Base-by-base conservation (phyloP, 2,797 vertebrate species). In the Pygocentrus nattereri region DNA sequence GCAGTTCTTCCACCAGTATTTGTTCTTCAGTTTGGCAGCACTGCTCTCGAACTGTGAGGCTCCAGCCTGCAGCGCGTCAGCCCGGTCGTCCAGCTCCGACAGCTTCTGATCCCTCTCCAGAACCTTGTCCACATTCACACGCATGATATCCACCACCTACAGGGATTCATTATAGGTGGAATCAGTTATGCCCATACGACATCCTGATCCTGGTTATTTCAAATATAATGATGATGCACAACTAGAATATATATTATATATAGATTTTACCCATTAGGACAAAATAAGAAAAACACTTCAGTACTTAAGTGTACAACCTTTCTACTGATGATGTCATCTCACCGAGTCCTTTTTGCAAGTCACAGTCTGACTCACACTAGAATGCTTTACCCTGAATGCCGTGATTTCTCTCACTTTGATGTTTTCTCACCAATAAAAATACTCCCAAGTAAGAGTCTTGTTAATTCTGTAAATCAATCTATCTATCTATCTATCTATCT, bases 1-100 rank as follows among this genome's bases (percentile, higher is more conserved):
- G 90, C 92, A 94, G 90, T 98, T 97, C 84, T 97, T 97, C 97
- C 96, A 97, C 96, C 96, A 98, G 90, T 97, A 97, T 91, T 97
- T 98, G 90, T 96, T 96, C 88, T 98, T 97, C 44, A 97, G 95
- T 82, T 97, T 96, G 81, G 95, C 97, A 0, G 96, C 97, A 0
- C 95, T 97, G 78, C 95, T 98, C 92, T 98, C 96, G 54, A 97
- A 98, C 44, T 94, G 91, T 0, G 95, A 96, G 21, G 97, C 96
- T 70, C 96, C 96, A 0, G 95, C 95, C 91, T 97, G 95, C 82
- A 98, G 93, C 0, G 96, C 97, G 1, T 98, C 96, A 0, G 96
- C 97, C 30, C 96, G 92, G 90, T 97, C 94, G 62, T 98, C 96
- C 79, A 98, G 87, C 89, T 97, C 94, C 0, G 95, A 96, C 77